Evolutionary conservation across 1,140 invertebrate genomes (phyloP), one percentile per base, ranked within the genome.

Genomic region (Drosophila nigrodunni): DNA sequence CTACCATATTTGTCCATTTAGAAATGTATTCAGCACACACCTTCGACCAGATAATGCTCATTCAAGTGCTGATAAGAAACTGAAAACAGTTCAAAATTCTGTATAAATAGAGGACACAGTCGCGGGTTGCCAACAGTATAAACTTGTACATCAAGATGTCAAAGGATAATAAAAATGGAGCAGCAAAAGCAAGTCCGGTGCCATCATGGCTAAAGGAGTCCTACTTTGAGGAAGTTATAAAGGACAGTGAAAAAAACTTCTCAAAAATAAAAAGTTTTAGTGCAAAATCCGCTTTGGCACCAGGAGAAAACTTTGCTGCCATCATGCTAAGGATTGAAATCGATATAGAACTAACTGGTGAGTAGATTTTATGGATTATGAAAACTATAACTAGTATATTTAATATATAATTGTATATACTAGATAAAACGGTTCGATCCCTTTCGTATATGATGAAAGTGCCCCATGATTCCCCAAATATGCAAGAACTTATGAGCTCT

Each of bases 131-230:
- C 13, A 47, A 8, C 46, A n/a, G 9, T 21, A 8, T 4, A 11
- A 30, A 30, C 6, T 30, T 30, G 25, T 30, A 30, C 25, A 30
- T 8, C 6, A 52, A 52, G 1, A 52, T 52, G 46, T 47, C 46
- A 3, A 7, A 18, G 46, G 13, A 18, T 21, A 21, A 21, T 47
- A 1, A 47, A 7, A 11, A 47, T 9, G 18, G 15, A 8, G 21
- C 9, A 21, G 2, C 13, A 21, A 65, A 2, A 0, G 0, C 13
- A 4, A 60, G 9, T 18, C 11, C 44, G 13, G 57, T 68, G 7
- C 91, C 91, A 43, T n/a, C 78, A 35, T 94, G 93, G 93, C 52
- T 94, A 35, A 92, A 93, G 67, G 47, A 80, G 49, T 74, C 92
- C 44, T 93, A 93, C 39, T 74, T 93, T 6, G 77, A 92, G 58